Base-by-base conservation (phyloP, 2,797 vertebrate species). In the Sebastes steindachneri region DNA sequence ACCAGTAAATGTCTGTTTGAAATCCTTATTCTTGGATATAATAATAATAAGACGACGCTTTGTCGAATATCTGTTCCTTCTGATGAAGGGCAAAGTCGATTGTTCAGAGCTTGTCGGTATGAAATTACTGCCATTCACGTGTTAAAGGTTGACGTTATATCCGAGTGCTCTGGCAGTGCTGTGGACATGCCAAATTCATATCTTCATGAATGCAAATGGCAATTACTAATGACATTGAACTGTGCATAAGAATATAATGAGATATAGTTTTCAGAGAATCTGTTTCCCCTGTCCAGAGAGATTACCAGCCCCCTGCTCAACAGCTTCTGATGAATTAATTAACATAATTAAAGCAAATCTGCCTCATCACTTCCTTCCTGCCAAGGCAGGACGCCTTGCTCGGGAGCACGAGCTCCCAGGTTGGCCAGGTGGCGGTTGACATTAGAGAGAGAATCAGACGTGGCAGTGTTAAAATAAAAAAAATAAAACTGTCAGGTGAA, bases 281-380 rank as follows among this genome's bases (percentile, higher is more conserved):
- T 82, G 81, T 79, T 83, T 86, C 81, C 85, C 79, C 76, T 88
- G 83, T 92, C 91, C 87, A 87, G 72, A 73, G 91, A 93, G 92
- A 95, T 92, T 92, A 93, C 80, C 86, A 83, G 55, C 77, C 87
- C 85, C 84, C 75, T 63, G 78, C 92, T 93, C 92, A 90, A 92
- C 93, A 93, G 89, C 90, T 87, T 93, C 89, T 88, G 89, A 94
- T 94, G 92, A 94, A 95, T 95, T 85, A 74, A 95, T 96, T 95
- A 94, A 73, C 92, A 95, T 96, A 95, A 95, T 95, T 95, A 96
- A 94, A 91, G 83, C 83, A 88, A 90, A 93, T 85, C 84, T 86
- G 86, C 91, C 86, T 89, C 86, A 89, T 93, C 80, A 81, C 88
- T 83, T 89, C 71, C 84, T 79, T 66, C 77, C 82, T 89, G 87